phyloP scores from a whole-genome alignment of 2,888 invertebrate genomes.

The Drosophila greeni region DNA sequence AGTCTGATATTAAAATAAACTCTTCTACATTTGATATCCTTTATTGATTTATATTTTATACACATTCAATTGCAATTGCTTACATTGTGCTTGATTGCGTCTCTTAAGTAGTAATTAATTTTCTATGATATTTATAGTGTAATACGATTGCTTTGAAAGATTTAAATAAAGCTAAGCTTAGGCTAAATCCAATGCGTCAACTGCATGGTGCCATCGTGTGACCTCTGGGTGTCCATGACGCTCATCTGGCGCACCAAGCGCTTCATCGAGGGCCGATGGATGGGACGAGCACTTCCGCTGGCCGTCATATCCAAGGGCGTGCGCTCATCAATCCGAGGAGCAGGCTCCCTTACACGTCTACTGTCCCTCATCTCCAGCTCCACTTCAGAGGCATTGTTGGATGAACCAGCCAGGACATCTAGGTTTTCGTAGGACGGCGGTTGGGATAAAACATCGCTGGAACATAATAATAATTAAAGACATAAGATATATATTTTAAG shows the following conservation, averaged over 20 bases:
- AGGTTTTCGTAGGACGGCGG: constrained; percentile 87
- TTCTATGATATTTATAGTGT: constrained; percentile 9
- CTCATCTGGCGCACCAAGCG: constrained; percentile 88
- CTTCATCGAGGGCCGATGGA: constrained; percentile 82
- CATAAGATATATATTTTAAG: too few species aligned
- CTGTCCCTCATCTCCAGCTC: constrained; percentile 73
- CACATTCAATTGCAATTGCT: constrained; percentile 41
- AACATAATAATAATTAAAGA: neutral
- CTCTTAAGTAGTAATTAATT: neutral
- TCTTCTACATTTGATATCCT: neutral
- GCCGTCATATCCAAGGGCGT: constrained; percentile 74
- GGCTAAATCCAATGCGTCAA: constrained; percentile 91
- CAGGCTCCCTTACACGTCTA: constrained; percentile 55
- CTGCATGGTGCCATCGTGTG: constrained; percentile 88
- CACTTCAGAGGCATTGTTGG: constrained; percentile 72
- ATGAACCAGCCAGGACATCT: constrained; percentile 81
- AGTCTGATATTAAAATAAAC: too few species aligned
- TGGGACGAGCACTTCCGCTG: constrained; percentile 49
- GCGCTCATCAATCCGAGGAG: constrained; percentile 76
- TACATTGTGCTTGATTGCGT: constrained; percentile 33
- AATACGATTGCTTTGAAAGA: neutral
- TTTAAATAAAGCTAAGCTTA: too few species aligned
- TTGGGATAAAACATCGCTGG: constrained; percentile 70
- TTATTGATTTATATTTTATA: constrained; percentile 21
- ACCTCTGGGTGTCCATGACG: constrained; percentile 89